Conservation (phyloP, 2,113 vertebrate species). For the Odocoileus virginianus region DNA sequence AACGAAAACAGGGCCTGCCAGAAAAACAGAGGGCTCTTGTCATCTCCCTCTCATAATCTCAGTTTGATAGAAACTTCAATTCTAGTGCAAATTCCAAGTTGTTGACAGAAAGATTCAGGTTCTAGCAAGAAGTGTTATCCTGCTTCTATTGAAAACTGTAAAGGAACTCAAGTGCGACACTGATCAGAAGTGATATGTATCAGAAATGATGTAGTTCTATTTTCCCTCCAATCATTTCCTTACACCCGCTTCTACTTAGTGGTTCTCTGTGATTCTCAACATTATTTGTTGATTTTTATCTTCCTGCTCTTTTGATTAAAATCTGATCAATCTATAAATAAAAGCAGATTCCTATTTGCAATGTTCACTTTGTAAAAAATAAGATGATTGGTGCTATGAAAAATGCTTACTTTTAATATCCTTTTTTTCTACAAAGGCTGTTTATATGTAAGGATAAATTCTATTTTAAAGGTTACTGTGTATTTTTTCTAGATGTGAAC, state of each 20-base stretch:
- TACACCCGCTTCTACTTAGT: not conserved
- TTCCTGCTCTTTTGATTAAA: constrained; percentile 25
- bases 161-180: constrained; percentile 16
- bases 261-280: constrained; percentile 8
- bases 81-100: constrained; percentile 60
- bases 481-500: constrained; percentile 96
- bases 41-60: constrained; percentile 30
- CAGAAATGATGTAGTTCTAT: constrained; percentile 28
- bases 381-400: constrained; percentile 82
- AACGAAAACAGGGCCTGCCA: constrained; percentile 52
- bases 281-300: constrained; percentile 30
- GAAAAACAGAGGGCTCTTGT: not conserved
- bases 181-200: not conserved
- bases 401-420: constrained; percentile 73
- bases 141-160: constrained; percentile 26
- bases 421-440: constrained; percentile 83
- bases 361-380: constrained; percentile 40
- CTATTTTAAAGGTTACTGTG: constrained; percentile 87
- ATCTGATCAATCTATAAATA: not conserved
- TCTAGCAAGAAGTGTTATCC: constrained; percentile 20
- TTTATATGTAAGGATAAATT: constrained; percentile 90
- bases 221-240: not conserved
- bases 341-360: constrained; percentile 57
- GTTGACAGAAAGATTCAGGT: constrained; percentile 29
- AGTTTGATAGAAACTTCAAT: constrained; percentile 19